A percentile compares a stretch with the other conserved stretches of the same genome.
Conservation (phyloP, 92 coral and sea anemone genomes). For the Porites lobata region DNA sequence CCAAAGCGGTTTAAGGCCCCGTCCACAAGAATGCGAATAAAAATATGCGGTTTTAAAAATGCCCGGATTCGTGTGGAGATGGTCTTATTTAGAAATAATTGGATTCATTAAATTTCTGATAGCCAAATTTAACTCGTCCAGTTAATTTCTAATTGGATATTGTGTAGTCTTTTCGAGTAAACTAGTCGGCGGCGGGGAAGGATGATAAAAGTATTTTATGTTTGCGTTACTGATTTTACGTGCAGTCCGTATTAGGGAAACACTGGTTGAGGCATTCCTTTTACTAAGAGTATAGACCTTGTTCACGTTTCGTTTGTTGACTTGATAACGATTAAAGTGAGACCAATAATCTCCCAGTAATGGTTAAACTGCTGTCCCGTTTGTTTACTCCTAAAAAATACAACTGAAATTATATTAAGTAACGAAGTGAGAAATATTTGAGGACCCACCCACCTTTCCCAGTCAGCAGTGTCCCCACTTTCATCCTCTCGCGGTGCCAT, state of each 20-base stretch:
- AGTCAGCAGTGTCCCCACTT: not conserved
- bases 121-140: too few relatives aligned
- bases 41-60: too few relatives aligned
- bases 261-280: conserved; percentile 3
- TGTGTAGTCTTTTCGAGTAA: too few relatives aligned
- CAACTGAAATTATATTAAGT: not conserved
- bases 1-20: too few relatives aligned
- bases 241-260: not conserved
- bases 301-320: not conserved
- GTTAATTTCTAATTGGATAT: too few relatives aligned
- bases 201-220: not conserved
- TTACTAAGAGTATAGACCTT: not conserved
- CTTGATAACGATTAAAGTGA: not conserved
- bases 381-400: not conserved
- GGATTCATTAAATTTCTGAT: too few relatives aligned
- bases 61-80: too few relatives aligned
- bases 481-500: not conserved
- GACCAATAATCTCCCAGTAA: not conserved
- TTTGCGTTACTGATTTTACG: not conserved
- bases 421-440: not conserved
- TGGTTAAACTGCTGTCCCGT: not conserved
- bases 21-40: too few relatives aligned
- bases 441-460: not conserved
- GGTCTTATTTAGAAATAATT: too few relatives aligned
- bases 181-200: not conserved